These are phyloP conservation scores for Strongylocentrotus purpuratus DNA, from an alignment of 35 echinoderm and acorn worm genomes.

Conservation along the genomic window DNA sequence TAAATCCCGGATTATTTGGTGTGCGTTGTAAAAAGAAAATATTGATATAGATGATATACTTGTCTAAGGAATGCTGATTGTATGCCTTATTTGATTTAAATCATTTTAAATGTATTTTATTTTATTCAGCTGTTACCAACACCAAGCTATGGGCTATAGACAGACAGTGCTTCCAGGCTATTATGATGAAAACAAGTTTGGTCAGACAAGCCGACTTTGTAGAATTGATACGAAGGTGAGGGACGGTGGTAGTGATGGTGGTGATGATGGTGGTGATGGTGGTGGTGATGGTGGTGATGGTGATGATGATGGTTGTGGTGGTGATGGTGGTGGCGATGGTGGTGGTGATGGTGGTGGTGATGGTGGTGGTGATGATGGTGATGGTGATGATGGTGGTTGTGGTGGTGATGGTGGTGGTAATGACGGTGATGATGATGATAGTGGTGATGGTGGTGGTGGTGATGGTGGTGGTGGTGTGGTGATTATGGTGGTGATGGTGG, in stretches of 20 bases:
- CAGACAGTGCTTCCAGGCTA: conserved; percentile 92
- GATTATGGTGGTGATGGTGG: neutral
- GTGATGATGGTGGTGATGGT: neutral
- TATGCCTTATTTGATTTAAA: neutral
- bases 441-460: neutral
- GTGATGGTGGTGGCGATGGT: neutral
- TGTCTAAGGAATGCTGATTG: no score
- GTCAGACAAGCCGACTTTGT: conserved; percentile 90
- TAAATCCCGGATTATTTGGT: no score
- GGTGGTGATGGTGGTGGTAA: neutral
- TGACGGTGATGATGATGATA: neutral
- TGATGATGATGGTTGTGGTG: neutral
- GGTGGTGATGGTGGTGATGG: neutral
- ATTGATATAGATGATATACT: no score
- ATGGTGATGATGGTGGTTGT: neutral
- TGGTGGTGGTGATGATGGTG: neutral
- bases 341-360: neutral
- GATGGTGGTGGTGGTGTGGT: neutral
- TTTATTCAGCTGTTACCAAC: conserved; percentile 71
- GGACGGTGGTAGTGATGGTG: neutral
- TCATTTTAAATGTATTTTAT: neutral
- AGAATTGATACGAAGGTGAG: conserved; percentile 88
- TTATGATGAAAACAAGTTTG: conserved; percentile 99
- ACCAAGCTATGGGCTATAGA: conserved; percentile 97
- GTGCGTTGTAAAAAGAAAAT: no score